Base-by-base conservation (phyloP, 1,140 invertebrate genomes). In the Tetramorium alpestre region DNA sequence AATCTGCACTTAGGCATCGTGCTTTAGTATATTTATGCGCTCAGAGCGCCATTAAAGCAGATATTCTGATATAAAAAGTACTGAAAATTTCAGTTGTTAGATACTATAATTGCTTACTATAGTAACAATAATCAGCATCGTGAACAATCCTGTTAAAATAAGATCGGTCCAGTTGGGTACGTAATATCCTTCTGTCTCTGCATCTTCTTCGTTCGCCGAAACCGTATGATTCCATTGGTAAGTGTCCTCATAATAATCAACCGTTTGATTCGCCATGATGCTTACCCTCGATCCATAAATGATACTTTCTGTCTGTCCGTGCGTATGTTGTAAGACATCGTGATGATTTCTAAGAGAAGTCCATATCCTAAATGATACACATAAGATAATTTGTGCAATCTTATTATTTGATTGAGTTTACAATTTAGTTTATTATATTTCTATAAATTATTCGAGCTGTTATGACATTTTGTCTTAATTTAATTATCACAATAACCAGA, bases 51-150 rank as follows among this genome's bases (percentile, higher is more conserved):
- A 62, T 62, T 77, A 62, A 72, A 72, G 16, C 16, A n/a, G 47
- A 60, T 62, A 62, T 11, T 25, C 22, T 62, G 5, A 77, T 64
- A 10, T 64, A 47, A 33, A 47, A 33, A 54, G 28, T 47, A 8
- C 10, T 44, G 11, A 5, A 56, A 69, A 44, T 70, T n/a, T 11
- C 16, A 25, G 6, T 58, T 38, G 28, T 58, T 2, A 3, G 13
- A 22, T 38, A 11, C 6, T 51, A 41, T 33, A 10, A 22, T 60
- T 65, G 28, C 95, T 95, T 91, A 95, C 95, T 87, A 95, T 94
- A 22, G 95, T 95, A 70, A 95, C 92, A 75, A 94, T 92, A 86
- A 95, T 95, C 70, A 95, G 91, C 41, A 92, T 90, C 67, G 90
- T 94, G 87, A 95, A 95, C 56, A 94, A 91, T 8, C 91, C 89